Evolutionary conservation across 2,888 invertebrate species (phyloP), one percentile per base, ranked within the genome.

Genomic region (Aspidiotus destructor): DNA sequence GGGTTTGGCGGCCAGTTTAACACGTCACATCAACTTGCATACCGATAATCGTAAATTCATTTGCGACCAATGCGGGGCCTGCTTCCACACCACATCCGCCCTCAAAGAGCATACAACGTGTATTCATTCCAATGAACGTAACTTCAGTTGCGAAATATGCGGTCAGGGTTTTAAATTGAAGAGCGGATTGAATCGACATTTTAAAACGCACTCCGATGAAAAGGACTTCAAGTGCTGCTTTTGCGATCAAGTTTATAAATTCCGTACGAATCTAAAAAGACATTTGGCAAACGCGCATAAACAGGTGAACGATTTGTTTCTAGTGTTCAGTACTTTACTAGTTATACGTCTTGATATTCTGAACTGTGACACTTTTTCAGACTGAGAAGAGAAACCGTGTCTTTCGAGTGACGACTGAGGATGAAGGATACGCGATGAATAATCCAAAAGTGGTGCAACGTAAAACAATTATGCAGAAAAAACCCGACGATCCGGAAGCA

Each of bases 131-230:
- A 65, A 63, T 17, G 70, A 70, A 40, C 64, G 70, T 8, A 70
- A 70, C 55, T 70, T 60, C 55, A 70, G 70, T 41, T 70, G 70
- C 44, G 70, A 70, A 44, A 61, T 63, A 16, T 70, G 70, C 53
- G 70, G 70, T 8, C 64, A 65, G 41, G 16, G 63, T 10, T 70
- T 70, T 40, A 70, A 70, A 28, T 41, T 70, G 17, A 83, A 82
- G 75, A 78, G 78, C 11, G 86, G 86, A 74, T 77, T 87, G 10
- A 77, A 78, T 7, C 80, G 80, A 60, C 87, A 87, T 76, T 76
- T 84, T 44, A 75, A 74, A 16, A 81, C 78, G 0, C 83, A 83
- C 74, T 73, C 75, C 64, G 71, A 57, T 42, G 70, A 62, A 55
- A 71, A 69, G 65, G 70, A 54, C 57, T 68, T 65, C 76, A 69